Conservation (phyloP, 53 echinoderm and acorn worm genomes). For the Luidia sarsii region DNA sequence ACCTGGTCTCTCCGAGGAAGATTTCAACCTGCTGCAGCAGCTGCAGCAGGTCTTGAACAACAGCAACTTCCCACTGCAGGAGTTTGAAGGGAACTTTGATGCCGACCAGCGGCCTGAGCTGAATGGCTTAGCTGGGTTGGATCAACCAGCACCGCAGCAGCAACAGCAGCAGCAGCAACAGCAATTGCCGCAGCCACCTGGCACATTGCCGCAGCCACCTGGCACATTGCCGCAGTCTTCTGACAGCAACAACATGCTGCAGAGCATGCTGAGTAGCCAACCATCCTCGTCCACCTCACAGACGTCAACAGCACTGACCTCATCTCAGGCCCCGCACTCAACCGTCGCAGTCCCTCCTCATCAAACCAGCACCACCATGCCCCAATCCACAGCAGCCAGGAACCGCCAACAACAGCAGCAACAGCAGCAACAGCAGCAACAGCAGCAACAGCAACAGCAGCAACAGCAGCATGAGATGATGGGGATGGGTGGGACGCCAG, state of each 20-base stretch:
- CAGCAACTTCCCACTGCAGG: slow-evolving; percentile 50
- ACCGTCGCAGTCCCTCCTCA: too few relatives aligned
- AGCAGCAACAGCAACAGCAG: slow-evolving; percentile 32
- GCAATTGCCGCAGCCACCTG: slow-evolving; percentile 1
- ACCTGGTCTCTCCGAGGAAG: slow-evolving; percentile 60
- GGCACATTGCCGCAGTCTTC: slow-evolving; percentile 22
- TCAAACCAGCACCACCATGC: slow-evolving; percentile 55
- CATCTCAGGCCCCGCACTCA: slow-evolving; percentile 24
- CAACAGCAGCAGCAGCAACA: too few relatives aligned
- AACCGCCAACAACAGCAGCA: slow-evolving; percentile 50
- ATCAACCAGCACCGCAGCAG: slow-evolving; percentile 22
- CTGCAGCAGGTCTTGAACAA: slow-evolving; percentile 71
- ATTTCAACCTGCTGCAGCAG: slow-evolving; percentile 70
- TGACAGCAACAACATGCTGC: slow-evolving; percentile 44
- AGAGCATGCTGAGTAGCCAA: slow-evolving; percentile 34
- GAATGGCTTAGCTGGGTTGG: slow-evolving; percentile 4
- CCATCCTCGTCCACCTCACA: too few relatives aligned
- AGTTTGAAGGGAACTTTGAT: slow-evolving; percentile 30
- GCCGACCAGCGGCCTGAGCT: background rate
- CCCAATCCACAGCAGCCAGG: slow-evolving; percentile 52
- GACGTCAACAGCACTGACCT: too few relatives aligned
- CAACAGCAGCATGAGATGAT: slow-evolving; percentile 68
- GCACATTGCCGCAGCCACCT: background rate
- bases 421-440: slow-evolving; percentile 58
- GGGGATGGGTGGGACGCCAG: slow-evolving; percentile 52